Evolutionary conservation across 2,888 invertebrate species (phyloP), one percentile per base, ranked within the genome.

Genomic region (Amiota mariae): DNA sequence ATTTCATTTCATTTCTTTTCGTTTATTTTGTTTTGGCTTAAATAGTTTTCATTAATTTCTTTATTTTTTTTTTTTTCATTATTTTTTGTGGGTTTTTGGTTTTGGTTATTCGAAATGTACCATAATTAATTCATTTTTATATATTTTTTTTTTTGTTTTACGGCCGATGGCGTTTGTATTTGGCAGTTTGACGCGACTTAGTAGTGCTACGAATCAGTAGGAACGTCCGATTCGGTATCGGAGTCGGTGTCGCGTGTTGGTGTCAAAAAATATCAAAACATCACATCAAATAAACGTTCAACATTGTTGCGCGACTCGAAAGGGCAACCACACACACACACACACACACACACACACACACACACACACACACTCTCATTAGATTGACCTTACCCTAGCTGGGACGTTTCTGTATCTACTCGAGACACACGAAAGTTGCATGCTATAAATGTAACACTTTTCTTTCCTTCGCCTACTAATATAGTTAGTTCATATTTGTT

Each of bases 191-290:
- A 72, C 66, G 57, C 56, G 64, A 36, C 36, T 36, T 76, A 75
- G 78, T 75, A 82, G 82, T 78, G 81, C 78, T 80, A 81, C 73
- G 36, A 36, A 36, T 36, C 8, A 6, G 36, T 36, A n/a, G n/a
- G n/a, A n/a, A 6, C 36, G 76, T 78, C 80, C 82, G 76, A 71
- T 74, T 75, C 77, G 59, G 59, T 76, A 67, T 78, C 67, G 67
- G 74, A 80, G 76, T 76, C 77, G 77, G 24, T 82, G 80, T 87
- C 82, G 88, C 85, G 89, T 89, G 89, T 86, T 88, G 87, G 88
- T 89, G 89, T 89, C 89, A 89, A 87, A 83, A 88, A 87, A 88
- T 89, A 89, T 89, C 89, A 89, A 89, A 89, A 89, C 88, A 89
- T 88, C 88, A 89, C 88, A 89, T 89, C 89, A 89, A 89, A 89